These are phyloP conservation scores for Meliscaeva auricollis DNA, from an alignment of 2,888 invertebrate genomes.

Conservation along the genomic window DNA sequence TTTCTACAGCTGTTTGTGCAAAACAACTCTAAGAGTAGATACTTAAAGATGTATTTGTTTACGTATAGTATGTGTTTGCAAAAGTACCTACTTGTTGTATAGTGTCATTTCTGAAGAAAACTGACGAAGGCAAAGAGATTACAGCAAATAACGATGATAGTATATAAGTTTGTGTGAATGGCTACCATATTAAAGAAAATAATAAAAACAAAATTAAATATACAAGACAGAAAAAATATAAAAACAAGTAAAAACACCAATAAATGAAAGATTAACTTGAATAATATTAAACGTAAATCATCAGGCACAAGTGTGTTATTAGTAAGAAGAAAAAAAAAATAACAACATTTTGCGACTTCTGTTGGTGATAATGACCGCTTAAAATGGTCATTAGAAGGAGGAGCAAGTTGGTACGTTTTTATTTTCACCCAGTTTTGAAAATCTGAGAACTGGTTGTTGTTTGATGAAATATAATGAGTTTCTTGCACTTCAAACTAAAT, in stretches of 20 bases:
- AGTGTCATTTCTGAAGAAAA: neutral
- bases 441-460: neutral
- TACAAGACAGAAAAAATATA: neutral
- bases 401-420: neutral
- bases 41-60: constrained; percentile 15
- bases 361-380: constrained; percentile 15
- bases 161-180: neutral
- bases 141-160: constrained; percentile 2
- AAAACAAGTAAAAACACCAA: constrained; percentile 9
- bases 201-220: neutral
- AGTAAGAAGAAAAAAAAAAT: neutral
- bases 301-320: neutral
- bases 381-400: neutral
- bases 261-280: constrained; percentile 37
- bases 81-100: neutral
- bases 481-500: neutral
- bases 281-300: constrained; percentile 31
- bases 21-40: neutral
- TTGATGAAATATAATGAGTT: neutral
- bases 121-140: neutral
- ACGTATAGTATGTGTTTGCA: neutral
- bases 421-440: constrained; percentile 18
- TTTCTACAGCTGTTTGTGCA: constrained; percentile 25
- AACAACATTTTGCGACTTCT: neutral
- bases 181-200: neutral